These are phyloP conservation scores for Pelosia muscerda DNA, from an alignment of 2,888 invertebrate genomes.

Conservation along the genomic window DNA sequence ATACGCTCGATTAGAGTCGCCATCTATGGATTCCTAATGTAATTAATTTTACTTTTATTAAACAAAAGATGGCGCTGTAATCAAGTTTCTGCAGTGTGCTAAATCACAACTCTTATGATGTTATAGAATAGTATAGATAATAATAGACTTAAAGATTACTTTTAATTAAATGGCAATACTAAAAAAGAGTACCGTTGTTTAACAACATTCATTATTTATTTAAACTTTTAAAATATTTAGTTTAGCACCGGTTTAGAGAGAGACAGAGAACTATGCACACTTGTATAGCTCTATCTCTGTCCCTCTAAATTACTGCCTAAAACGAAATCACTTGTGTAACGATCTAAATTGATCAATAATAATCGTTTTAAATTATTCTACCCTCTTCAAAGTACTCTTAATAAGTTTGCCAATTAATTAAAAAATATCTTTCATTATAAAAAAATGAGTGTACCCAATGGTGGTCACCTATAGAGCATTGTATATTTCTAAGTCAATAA, in stretches of 20 bases:
- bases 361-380: not conserved
- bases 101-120: slow-evolving; percentile 5
- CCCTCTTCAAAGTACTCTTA: not conserved
- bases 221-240: too few species aligned
- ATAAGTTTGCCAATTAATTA: not conserved
- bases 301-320: too few species aligned
- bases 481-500: slow-evolving; percentile 23
- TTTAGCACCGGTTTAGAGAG: too few species aligned
- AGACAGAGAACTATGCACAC: too few species aligned
- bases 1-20: not conserved
- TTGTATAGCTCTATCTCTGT: too few species aligned
- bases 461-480: slow-evolving; percentile 15
- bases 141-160: not conserved
- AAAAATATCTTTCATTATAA: not conserved
- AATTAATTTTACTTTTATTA: not conserved
- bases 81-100: slow-evolving; percentile 3
- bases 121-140: slow-evolving; percentile 2
- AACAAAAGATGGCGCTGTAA: not conserved
- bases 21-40: not conserved
- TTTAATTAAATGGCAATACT: slow-evolving; percentile 22
- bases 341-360: too few species aligned
- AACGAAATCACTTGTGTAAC: too few species aligned
- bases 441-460: not conserved
- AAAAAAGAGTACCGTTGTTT: not conserved
- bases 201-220: too few species aligned